phyloP scores from a whole-genome alignment of 2,113 vertebrate species.

The Lasiurus cinereus region DNA sequence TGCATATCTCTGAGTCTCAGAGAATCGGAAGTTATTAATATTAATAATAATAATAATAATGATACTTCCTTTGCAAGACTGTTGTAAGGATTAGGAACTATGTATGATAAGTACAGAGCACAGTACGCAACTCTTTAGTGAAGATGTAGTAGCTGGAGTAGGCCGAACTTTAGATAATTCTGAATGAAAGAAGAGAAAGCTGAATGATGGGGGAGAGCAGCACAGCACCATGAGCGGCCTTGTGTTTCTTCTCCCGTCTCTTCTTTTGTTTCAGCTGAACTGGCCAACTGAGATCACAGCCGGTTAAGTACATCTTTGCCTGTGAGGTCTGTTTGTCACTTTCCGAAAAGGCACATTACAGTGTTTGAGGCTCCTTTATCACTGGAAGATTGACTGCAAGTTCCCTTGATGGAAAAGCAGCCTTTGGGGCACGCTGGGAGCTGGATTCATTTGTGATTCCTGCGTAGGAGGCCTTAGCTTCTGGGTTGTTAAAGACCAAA shows the following conservation, averaged over 20 bases:
- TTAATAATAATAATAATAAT: not conserved
- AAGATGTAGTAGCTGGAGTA: not conserved
- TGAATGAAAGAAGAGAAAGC: not conserved
- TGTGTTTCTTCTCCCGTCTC: not conserved
- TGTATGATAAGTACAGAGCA: not conserved
- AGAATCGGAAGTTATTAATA: slow-evolving; percentile 20
- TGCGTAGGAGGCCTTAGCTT: not conserved
- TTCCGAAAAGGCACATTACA: slow-evolving; percentile 22
- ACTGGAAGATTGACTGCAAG: not conserved
- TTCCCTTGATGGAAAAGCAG: slow-evolving; percentile 59
- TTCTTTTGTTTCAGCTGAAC: not conserved
- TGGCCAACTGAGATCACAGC: not conserved
- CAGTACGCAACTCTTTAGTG: not conserved
- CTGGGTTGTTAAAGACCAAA: slow-evolving; percentile 75
- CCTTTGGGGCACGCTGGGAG: slow-evolving; percentile 49
- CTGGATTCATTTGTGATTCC: slow-evolving; percentile 66
- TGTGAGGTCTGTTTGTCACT: slow-evolving; percentile 46
- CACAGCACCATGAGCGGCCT: not conserved
- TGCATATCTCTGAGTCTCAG: not conserved
- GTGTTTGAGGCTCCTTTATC: slow-evolving; percentile 26
- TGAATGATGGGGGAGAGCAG: not conserved
- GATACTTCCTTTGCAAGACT: not conserved
- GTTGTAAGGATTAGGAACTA: not conserved
- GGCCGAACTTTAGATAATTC: not conserved
- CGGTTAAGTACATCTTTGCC: slow-evolving; percentile 41